Evolutionary conservation across 2,797 vertebrate species (phyloP).

Genomic region (Eulemur albifrons): DNA sequence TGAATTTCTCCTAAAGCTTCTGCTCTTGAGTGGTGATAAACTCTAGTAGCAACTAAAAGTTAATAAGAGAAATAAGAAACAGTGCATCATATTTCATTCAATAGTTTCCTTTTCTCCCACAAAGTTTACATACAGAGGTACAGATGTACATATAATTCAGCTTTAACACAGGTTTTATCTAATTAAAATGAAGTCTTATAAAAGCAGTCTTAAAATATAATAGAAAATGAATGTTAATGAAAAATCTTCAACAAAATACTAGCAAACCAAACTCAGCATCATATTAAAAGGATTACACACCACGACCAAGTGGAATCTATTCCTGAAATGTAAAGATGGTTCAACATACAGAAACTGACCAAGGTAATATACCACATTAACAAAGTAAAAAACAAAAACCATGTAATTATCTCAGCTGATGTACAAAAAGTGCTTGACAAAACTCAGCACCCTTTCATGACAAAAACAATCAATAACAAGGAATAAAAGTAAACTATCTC

Average conservation of each 20-base stretch:
- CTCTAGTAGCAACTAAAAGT: background rate
- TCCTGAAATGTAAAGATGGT: background rate
- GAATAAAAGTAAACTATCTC: background rate
- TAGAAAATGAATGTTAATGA: background rate
- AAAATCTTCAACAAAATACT: background rate
- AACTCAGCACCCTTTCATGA: background rate
- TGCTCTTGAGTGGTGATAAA: background rate
- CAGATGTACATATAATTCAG: background rate
- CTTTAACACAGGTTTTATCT: background rate
- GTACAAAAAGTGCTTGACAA: background rate
- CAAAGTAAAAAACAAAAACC: background rate
- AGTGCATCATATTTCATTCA: background rate
- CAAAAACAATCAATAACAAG: background rate
- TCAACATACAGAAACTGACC: background rate
- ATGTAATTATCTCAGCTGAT: background rate
- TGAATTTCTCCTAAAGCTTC: background rate
- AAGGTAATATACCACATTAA: background rate
- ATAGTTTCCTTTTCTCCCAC: background rate
- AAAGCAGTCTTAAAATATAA: slow-evolving; percentile 14
- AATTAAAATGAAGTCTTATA: background rate
- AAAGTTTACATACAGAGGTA: background rate
- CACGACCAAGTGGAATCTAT: background rate
- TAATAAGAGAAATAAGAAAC: background rate
- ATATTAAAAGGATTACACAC: background rate
- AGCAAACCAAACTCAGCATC: background rate